Conservation (phyloP, 2,888 invertebrate genomes). For the Hymenopus coronatus region DNA sequence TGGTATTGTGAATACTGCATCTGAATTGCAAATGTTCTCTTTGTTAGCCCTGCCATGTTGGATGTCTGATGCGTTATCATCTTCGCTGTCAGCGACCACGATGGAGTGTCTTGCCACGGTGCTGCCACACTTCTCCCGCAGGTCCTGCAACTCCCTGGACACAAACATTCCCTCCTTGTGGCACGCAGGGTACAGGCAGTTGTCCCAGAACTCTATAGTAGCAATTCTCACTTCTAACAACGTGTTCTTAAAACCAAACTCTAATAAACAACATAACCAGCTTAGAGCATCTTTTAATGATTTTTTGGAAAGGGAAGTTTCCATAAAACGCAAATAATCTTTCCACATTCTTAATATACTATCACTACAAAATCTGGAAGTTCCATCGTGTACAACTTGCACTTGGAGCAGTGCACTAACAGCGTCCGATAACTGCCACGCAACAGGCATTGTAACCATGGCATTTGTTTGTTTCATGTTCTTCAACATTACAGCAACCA, state of each 20-base stretch:
- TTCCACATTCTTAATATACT: not conserved
- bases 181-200: not conserved
- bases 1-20: not conserved
- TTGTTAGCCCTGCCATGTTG: not conserved
- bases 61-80: not conserved
- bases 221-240: not conserved
- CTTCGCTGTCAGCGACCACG: not conserved
- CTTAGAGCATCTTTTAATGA: not conserved
- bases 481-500: not conserved
- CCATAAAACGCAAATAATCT: not conserved
- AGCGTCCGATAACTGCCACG: not conserved
- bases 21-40: not conserved
- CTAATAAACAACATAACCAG: not conserved
- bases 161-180: not conserved
- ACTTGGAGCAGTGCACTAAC: not conserved
- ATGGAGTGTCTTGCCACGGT: not conserved
- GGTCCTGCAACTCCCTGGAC: not conserved
- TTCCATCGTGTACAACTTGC: not conserved
- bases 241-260: not conserved
- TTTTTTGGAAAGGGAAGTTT: not conserved
- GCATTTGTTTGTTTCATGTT: conserved; percentile 2
- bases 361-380: not conserved
- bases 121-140: not conserved
- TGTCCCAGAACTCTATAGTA: not conserved
- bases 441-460: not conserved